A percentile compares a stretch with the other conserved stretches of the same genome.
These are phyloP conservation scores for Polydrusus pterygomalis DNA, from an alignment of 2,888 invertebrate genomes.

Conservation along the genomic window DNA sequence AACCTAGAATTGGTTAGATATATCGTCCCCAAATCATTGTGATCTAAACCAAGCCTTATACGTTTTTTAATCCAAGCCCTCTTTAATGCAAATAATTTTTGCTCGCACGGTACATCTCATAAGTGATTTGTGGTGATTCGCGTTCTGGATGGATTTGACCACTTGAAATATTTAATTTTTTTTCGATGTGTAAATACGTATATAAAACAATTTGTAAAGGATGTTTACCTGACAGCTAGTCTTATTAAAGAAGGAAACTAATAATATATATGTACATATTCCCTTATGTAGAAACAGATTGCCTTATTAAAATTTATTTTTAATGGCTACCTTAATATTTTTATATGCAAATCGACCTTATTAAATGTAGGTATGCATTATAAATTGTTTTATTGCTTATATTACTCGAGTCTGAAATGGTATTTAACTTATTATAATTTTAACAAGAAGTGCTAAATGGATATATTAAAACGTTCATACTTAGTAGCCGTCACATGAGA, in stretches of 20 bases:
- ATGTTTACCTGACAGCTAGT: conserved; percentile 36
- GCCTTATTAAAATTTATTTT: conserved; percentile 35
- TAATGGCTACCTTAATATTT: conserved; percentile 20
- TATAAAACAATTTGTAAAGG: conserved; percentile 26
- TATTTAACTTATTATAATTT: conserved; percentile 54
- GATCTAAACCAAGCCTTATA: too few relatives aligned
- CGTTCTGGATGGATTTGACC: too few relatives aligned
- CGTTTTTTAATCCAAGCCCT: too few relatives aligned
- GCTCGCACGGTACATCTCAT: too few relatives aligned
- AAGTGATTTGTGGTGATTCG: too few relatives aligned
- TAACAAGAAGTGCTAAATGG: conserved; percentile 56
- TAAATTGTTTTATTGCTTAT: conserved; percentile 48
- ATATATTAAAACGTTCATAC: conserved; percentile 54
- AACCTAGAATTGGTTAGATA: too few relatives aligned
- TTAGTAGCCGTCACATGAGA: conserved; percentile 51
- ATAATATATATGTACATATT: conserved; percentile 33
- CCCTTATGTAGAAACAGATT: conserved; percentile 34
- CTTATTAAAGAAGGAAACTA: conserved; percentile 10
- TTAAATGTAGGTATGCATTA: conserved; percentile 51
- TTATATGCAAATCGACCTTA: conserved; percentile 50
- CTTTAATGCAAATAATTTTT: too few relatives aligned
- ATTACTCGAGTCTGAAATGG: conserved; percentile 40
- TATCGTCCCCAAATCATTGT: too few relatives aligned
- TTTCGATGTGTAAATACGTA: too few relatives aligned
- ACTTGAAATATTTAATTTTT: too few relatives aligned